A percentile compares a stretch with the other conserved stretches of the same genome.
Conservation (phyloP, 2,797 vertebrate species). For the Dryobates pubescens region DNA sequence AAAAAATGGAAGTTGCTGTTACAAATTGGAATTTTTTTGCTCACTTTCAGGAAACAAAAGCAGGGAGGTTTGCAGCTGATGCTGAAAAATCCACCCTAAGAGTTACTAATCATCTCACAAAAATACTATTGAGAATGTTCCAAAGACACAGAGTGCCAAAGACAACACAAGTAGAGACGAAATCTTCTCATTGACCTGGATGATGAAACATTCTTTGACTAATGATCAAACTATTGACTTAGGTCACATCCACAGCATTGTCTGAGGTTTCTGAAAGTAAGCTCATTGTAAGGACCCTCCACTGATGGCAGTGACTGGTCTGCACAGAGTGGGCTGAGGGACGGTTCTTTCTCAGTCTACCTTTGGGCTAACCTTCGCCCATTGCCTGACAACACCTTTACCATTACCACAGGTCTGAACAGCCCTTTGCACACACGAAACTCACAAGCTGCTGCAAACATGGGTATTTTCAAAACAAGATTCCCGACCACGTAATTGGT, state of each 20-base stretch:
- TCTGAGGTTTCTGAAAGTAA: neutral
- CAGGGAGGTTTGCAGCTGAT: neutral
- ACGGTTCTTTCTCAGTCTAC: neutral
- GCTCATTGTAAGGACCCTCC: accelerated
- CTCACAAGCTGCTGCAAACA: neutral
- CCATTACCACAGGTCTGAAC: neutral
- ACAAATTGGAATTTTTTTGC: neutral
- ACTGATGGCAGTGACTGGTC: accelerated
- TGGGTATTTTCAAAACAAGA: accelerated
- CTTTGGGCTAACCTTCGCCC: neutral
- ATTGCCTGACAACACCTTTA: neutral
- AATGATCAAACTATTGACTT: neutral
- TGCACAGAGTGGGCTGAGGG: neutral
- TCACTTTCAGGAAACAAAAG: neutral
- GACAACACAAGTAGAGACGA: neutral
- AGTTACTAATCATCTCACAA: neutral
- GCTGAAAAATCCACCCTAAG: neutral
- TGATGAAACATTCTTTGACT: neutral
- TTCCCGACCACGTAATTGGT: accelerated
- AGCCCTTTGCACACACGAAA: accelerated
- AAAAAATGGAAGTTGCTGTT: neutral
- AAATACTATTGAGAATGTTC: neutral
- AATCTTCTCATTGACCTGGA: neutral
- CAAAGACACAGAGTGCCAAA: neutral
- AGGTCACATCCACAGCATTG: neutral